Evolutionary conservation across 2,113 vertebrate genomes (phyloP), one percentile per base, ranked within the genome.

Genomic region (Pterocles orientalis): DNA sequence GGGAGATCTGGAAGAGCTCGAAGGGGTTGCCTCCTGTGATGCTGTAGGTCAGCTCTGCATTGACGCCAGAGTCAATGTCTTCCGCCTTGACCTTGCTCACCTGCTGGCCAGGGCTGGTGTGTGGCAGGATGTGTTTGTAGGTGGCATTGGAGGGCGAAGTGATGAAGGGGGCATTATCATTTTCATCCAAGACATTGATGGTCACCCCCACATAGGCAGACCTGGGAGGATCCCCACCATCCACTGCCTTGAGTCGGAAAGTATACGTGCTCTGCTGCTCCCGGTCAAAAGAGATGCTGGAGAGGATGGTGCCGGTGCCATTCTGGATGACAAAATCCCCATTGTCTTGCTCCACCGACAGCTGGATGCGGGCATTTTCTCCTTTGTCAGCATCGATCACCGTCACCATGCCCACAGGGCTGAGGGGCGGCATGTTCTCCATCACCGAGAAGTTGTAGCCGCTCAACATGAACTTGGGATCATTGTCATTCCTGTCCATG

Each of bases 291-390:
- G 99, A 99, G 94, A 99, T 99, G 94, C 99, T 99, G 54, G 99
- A 99, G 77, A 99, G 98, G 79, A 99, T 99, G 57, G 99, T 99
- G 54, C 99, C 98, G 0, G 99, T 99, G 73, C 99, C 99, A 12
- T 99, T 99, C 98, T 99, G 99, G 95, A 99, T 99, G 70, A 99
- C 97, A 90, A 99, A 99, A 95, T 99, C 99, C 23, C 99, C 99
- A 0, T 99, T 99, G 96, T 99, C 99, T 28, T 99, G 99, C 65
- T 99, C 99, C 29, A 99, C 99, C 0, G 97, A 99, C 75, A 99
- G 98, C 54, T 97, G 98, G 66, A 99, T 98, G 50, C 92, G 95
- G 87, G 99, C 99, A 3, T 99, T 99, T 72, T 99, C 98, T 13
- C 99, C 99, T 84, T 99, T 98, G 95, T 99, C 99, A 2, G 98